These are phyloP conservation scores for Embiotoca jacksoni DNA, from an alignment of 2,113 vertebrate genomes.

Conservation along the genomic window DNA sequence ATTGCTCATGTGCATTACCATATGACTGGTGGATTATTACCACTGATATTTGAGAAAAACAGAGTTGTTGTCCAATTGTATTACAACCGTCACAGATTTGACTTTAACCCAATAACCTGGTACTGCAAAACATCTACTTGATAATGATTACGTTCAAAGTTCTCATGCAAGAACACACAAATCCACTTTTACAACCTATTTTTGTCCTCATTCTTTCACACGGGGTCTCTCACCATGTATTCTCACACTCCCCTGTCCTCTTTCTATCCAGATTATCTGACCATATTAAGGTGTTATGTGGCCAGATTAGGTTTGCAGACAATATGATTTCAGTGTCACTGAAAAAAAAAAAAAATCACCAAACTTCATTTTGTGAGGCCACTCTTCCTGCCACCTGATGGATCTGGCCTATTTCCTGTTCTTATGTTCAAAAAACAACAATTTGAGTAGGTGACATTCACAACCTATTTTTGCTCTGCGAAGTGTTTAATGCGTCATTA, in stretches of 20 bases:
- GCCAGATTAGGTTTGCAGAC: conserved; percentile 70
- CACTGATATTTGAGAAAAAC: neutral
- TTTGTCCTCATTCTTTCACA: conserved; percentile 16
- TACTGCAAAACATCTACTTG: conserved; percentile 7
- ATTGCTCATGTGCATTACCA: too few relatives aligned
- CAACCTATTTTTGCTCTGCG: neutral
- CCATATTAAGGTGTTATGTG: conserved; percentile 75
- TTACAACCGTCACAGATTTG: too few relatives aligned
- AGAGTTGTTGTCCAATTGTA: neutral
- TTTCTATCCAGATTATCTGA: conserved; percentile 72
- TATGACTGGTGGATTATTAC: neutral
- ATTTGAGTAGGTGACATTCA: neutral
- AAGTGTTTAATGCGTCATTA: neutral
- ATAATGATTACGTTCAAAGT: neutral
- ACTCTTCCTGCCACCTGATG: neutral
- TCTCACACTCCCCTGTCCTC: conserved; percentile 30
- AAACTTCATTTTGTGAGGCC: conserved; percentile 42
- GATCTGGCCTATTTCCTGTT: conserved; percentile 15
- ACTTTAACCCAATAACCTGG: neutral
- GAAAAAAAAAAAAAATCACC: conserved; percentile 55
- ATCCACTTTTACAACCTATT: conserved; percentile 19
- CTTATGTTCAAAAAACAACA: neutral
- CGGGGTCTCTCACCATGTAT: conserved; percentile 19
- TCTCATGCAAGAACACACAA: neutral
- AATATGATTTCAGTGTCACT: conserved; percentile 75